phyloP scores from a whole-genome alignment of 2,797 vertebrate species.

The Harpagifer antarcticus region DNA sequence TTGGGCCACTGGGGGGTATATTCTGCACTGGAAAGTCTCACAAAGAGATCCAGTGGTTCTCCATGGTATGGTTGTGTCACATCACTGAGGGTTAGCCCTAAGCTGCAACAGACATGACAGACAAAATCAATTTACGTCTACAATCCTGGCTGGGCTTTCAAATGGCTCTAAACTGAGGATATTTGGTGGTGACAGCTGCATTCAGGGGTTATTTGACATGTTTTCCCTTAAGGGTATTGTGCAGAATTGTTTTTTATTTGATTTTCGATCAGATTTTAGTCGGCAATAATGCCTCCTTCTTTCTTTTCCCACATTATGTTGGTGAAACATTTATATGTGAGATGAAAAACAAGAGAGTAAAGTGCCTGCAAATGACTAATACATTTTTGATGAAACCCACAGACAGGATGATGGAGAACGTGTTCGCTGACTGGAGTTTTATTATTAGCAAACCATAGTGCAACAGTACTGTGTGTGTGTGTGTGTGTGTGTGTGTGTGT shows the following conservation, averaged over 20 bases:
- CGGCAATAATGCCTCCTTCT: too few species aligned
- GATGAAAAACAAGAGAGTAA: not conserved
- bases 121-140: not conserved
- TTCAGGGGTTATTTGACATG: not conserved
- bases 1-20: constrained; percentile 38
- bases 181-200: not conserved
- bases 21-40: constrained; percentile 34
- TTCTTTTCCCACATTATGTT: too few species aligned
- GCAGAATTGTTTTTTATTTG: too few species aligned
- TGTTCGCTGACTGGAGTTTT: not conserved
- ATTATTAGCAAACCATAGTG: not conserved
- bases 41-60: constrained; percentile 42
- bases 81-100: not conserved
- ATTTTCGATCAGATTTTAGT: too few species aligned
- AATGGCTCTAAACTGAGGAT: not conserved
- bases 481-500: too few species aligned
- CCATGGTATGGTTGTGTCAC: constrained; percentile 30
- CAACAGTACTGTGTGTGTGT: not conserved
- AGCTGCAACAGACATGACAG: constrained; percentile 17
- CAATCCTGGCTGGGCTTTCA: not conserved
- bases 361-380: not conserved
- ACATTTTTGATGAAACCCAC: not conserved
- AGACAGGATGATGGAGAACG: not conserved
- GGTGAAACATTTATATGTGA: not conserved
- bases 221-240: not conserved